phyloP scores from a whole-genome alignment of 2,113 vertebrate genomes.

The Silurus glanis region DNA sequence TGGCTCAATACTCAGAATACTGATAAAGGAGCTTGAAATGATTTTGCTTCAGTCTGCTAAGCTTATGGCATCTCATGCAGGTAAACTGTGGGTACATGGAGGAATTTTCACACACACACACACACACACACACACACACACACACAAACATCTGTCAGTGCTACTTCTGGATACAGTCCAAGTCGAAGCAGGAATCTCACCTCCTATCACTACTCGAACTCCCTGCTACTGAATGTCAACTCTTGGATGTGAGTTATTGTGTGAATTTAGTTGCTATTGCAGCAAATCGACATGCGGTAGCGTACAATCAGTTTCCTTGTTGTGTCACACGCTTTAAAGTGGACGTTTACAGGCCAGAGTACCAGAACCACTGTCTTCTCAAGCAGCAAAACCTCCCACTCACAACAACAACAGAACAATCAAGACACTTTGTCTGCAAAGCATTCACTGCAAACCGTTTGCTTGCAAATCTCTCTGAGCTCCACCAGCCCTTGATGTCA shows the following conservation, averaged over 20 bases:
- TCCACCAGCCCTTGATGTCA: neutral
- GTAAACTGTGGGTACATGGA: conserved; percentile 7
- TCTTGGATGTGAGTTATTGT: neutral
- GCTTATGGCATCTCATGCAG: neutral
- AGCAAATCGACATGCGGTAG: neutral
- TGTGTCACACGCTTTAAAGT: neutral
- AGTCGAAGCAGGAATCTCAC: conserved; percentile 9
- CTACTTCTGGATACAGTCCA: conserved; percentile 8
- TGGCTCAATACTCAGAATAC: too few species aligned
- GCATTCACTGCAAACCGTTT: conserved; percentile 6
- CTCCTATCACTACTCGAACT: neutral
- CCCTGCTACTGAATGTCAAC: neutral
- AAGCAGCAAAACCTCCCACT: conserved; percentile 25
- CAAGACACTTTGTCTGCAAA: conserved; percentile 22
- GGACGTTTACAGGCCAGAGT: conserved; percentile 3
- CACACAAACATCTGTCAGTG: neutral
- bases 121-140: neutral
- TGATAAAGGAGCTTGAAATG: neutral
- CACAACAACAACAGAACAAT: conserved; percentile 27
- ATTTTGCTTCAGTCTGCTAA: neutral
- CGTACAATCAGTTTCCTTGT: neutral
- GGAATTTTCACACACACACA: neutral
- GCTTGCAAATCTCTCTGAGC: neutral
- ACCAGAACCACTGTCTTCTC: neutral
- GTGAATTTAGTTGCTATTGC: neutral